Base-by-base conservation (phyloP, 2,113 vertebrate genomes). In the Ia io region DNA sequence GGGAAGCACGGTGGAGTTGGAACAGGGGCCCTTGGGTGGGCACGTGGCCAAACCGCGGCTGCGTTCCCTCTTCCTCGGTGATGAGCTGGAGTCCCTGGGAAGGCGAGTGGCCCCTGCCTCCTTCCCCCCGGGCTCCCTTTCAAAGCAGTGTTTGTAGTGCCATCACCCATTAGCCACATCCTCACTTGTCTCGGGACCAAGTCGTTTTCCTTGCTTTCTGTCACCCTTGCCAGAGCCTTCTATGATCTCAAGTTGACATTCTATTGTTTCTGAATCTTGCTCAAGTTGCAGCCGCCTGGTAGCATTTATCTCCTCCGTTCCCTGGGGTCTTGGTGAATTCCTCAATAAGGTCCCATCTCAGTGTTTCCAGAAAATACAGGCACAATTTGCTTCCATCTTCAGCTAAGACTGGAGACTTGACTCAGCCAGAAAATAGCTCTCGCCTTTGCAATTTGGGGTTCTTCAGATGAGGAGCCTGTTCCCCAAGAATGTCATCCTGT, bases 181-280 rank as follows among this genome's bases (percentile, higher is more conserved):
- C 91, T 92, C 35, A 9, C 59, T 80, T 77, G 88, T 95, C 96
- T 89, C 9, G 7, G 93, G 91, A 95, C 96, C 95, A 49, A 90
- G 95, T 61, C 13, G 4, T 90, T 95, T 83, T 84, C 88, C 91
- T 84, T 86, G 94, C 59, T 79, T 92, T 87, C 95, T 97, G 96
- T 96, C 97, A 95, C 85, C 78, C 91, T 78, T 8, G 0, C 95
- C 94, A 9, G 18, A 67, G 94, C 86, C n/a, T 95, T 30, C 95
- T 97, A 22, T 97, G 97, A 98, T 97, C 97, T 98, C 35, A 18
- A 53, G 80, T 96, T 95, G 94, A 98, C 71, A 20, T 84, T 53
- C 95, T 97, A 97, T 97, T 96, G 97, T 95, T 97, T 97, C 69
- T 97, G 97, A 98, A 93, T 96, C 95, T 96, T 47, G 37, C 95